Conservation (phyloP, 2,797 vertebrate species). For the Acanthurus lineatus region DNA sequence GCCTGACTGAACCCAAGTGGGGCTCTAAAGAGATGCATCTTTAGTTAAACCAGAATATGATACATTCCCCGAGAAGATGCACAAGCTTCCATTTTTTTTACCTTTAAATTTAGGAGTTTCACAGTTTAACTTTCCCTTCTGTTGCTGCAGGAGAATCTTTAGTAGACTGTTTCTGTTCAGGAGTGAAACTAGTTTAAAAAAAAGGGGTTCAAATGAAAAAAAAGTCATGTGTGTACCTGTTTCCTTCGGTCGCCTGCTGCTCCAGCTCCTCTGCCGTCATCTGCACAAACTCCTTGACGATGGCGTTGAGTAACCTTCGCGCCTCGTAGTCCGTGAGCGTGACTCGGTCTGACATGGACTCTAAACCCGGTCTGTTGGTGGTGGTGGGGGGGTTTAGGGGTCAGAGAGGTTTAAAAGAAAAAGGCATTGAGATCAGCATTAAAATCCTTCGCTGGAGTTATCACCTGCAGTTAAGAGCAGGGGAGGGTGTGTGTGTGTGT, state of each 20-base stretch:
- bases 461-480: slow-evolving; percentile 58
- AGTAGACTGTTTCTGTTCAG: slow-evolving; percentile 5
- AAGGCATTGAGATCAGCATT: slow-evolving; percentile 37
- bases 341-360: slow-evolving; percentile 88
- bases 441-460: slow-evolving; percentile 34
- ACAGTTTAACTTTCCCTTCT: background rate
- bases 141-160: background rate
- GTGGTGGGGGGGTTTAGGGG: slow-evolving; percentile 8
- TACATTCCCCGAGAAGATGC: background rate
- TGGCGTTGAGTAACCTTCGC: slow-evolving; percentile 91
- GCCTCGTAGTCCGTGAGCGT: slow-evolving; percentile 92
- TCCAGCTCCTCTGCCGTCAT: slow-evolving; percentile 92
- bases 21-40: slow-evolving; percentile 35
- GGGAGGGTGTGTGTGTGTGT: background rate
- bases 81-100: background rate
- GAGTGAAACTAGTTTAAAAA: background rate
- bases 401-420: slow-evolving; percentile 2
- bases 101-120: background rate
- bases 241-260: slow-evolving; percentile 87
- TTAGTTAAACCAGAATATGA: slow-evolving; percentile 43
- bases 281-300: slow-evolving; percentile 93
- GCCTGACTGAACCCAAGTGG: slow-evolving; percentile 46
- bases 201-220: background rate
- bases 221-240: slow-evolving; percentile 85
- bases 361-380: slow-evolving; percentile 86